A percentile compares a stretch with the other conserved stretches of the same genome.
These are phyloP conservation scores for Falco concolor DNA, from an alignment of 2,797 vertebrate species.

Conservation along the genomic window DNA sequence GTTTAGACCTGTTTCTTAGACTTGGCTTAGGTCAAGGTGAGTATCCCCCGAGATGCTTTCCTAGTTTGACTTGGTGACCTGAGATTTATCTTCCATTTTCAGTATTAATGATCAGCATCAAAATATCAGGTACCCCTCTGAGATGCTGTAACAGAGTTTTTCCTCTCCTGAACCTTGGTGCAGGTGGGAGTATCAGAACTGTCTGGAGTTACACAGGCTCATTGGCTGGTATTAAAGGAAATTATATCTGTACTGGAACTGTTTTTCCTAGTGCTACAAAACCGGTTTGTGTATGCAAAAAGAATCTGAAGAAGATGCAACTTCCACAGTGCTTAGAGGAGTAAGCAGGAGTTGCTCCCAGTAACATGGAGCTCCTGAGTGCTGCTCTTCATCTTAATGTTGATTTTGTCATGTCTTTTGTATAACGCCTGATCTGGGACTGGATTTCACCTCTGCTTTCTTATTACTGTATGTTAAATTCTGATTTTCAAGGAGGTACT, in stretches of 20 bases:
- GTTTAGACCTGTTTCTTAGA: not conserved
- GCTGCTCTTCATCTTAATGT: not conserved
- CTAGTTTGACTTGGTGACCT: not conserved
- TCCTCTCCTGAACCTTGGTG: not conserved
- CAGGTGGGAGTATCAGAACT: not conserved
- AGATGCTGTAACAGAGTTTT: not conserved
- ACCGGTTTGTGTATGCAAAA: not conserved
- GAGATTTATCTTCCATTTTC: not conserved
- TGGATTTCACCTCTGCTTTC: not conserved
- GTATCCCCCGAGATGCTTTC: not conserved
- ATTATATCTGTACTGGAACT: not conserved
- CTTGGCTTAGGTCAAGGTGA: not conserved
- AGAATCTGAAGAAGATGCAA: not conserved
- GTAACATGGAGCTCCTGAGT: not conserved
- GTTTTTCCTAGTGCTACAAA: not conserved
- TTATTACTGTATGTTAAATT: not conserved
- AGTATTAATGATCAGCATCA: not conserved
- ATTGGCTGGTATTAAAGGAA: not conserved
- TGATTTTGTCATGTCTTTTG: not conserved
- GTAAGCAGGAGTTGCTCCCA: not conserved
- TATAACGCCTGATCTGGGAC: not conserved
- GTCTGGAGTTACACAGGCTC: not conserved
- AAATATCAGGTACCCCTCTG: not conserved
- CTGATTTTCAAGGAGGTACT: not conserved
- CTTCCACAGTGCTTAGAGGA: not conserved